Conservation (phyloP, 2,113 vertebrate species). For the Macquaria ambigua region DNA sequence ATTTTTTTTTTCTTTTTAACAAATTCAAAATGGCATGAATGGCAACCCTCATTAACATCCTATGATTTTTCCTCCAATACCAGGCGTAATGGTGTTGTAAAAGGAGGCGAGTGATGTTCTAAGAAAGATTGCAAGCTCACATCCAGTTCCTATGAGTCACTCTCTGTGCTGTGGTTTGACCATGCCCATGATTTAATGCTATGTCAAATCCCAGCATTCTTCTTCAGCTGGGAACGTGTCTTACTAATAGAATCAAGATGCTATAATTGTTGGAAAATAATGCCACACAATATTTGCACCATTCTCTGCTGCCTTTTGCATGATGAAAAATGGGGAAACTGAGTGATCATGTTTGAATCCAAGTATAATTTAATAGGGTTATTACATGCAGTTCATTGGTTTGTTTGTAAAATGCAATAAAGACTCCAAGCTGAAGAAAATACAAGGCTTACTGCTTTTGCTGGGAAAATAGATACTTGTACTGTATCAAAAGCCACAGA, state of each 20-base stretch:
- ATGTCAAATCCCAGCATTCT: not conserved
- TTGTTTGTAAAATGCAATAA: not conserved
- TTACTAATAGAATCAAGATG: conserved; percentile 8
- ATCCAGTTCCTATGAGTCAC: conserved; percentile 30
- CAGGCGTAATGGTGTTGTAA: not conserved
- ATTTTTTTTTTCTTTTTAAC: no score
- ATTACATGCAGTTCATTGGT: not conserved
- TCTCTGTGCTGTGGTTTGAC: not conserved
- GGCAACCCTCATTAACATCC: not conserved
- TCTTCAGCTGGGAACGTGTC: not conserved
- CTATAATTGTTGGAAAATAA: not conserved
- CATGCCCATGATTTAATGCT: not conserved
- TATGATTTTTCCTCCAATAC: not conserved
- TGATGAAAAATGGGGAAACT: conserved; percentile 1
- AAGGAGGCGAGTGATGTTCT: not conserved
- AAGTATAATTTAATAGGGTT: not conserved
- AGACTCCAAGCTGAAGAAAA: not conserved
- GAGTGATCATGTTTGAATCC: not conserved
- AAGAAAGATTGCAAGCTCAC: not conserved
- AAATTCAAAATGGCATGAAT: not conserved
- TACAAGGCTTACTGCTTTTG: not conserved
- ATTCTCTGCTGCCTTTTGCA: not conserved
- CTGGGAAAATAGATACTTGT: not conserved
- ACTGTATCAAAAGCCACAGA: not conserved
- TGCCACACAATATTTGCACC: not conserved